Percentiles rank a stretch among this genome's conserved stretches.
These are phyloP conservation scores for Lagodon rhomboides DNA, from an alignment of 2,797 vertebrate species.

Conservation along the genomic window DNA sequence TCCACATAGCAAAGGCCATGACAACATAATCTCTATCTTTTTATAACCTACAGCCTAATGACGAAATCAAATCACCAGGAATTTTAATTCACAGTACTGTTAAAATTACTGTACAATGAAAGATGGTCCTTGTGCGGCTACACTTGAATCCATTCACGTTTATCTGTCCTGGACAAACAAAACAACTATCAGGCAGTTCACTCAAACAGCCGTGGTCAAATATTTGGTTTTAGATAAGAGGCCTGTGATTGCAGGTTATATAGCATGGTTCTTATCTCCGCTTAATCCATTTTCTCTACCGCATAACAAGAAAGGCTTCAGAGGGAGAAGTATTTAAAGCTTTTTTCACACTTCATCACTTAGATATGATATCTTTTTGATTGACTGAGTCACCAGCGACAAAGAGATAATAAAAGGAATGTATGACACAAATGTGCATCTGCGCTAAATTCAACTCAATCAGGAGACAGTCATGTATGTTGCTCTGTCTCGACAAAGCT, in stretches of 20 bases:
- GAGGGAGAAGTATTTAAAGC: slow-evolving; percentile 1
- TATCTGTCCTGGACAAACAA: slow-evolving; percentile 72
- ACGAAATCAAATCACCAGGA: neutral
- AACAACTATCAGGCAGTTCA: slow-evolving; percentile 66
- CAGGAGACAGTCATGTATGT: slow-evolving; percentile 1
- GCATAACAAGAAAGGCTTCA: slow-evolving; percentile 20
- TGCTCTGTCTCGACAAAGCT: neutral
- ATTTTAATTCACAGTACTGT: slow-evolving; percentile 10
- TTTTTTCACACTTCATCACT: slow-evolving; percentile 13
- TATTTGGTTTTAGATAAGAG: slow-evolving; percentile 81
- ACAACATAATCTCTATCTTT: neutral
- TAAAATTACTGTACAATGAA: slow-evolving; percentile 19
- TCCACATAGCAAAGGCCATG: neutral
- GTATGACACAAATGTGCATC: neutral
- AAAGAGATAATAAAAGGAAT: neutral
- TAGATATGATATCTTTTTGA: neutral
- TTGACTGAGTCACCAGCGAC: neutral
- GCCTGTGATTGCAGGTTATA: slow-evolving; percentile 58
- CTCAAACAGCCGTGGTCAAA: slow-evolving; percentile 72
- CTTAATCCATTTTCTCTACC: slow-evolving; percentile 30
- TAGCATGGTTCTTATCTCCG: slow-evolving; percentile 52
- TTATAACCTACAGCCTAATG: neutral
- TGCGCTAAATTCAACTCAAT: neutral
- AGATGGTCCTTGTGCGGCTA: slow-evolving; percentile 6
- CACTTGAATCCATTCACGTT: slow-evolving; percentile 49